Base-by-base conservation (phyloP, 2,888 invertebrate genomes). In the Sericinus montela region DNA sequence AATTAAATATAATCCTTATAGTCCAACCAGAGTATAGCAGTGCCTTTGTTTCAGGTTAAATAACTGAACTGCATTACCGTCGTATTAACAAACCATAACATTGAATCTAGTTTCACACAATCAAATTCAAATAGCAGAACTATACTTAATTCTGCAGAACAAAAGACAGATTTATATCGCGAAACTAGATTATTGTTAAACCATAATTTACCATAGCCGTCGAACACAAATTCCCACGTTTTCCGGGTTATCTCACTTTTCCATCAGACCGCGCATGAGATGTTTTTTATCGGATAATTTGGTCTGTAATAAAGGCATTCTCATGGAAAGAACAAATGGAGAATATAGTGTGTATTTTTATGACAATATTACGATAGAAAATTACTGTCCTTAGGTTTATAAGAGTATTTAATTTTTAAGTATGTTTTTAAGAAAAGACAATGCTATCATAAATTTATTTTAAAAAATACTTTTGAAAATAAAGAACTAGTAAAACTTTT, bases 131-230 rank as follows among this genome's bases (percentile, higher is more conserved):
- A 13, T 10, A 11, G 45, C 48, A 32, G 51, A 53, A 50, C 53
- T 56, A 29, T 38, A 28, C 10, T 28, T 38, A 52, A 42, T 39
- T 46, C 5, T 32, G 32, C 13, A 45, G 37, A 51, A 45, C 50
- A 44, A 53, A 46, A 44, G 44, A 55, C 54, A 40, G 49, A 35
- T 59, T 48, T 3, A 13, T 47, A 62, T 63, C 60, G 32, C 14
- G 7, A 55, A 62, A 59, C 53, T 47, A 56, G 62, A 64, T 65
- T 61, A 64, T 58, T 59, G 43, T 64, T 61, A 60, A 60, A 64
- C 64, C 57, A 57, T 58, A 61, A 64, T 62, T 62, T 58, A 44
- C 29, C 42, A 52, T 52, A 55, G 59, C 42, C 23, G 30, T 15
- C 40, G 35, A 45, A 45, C 23, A 42, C 42, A 43, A 49, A 43